Base-by-base conservation (phyloP, 2,888 invertebrate genomes). In the Lapara coniferarum region DNA sequence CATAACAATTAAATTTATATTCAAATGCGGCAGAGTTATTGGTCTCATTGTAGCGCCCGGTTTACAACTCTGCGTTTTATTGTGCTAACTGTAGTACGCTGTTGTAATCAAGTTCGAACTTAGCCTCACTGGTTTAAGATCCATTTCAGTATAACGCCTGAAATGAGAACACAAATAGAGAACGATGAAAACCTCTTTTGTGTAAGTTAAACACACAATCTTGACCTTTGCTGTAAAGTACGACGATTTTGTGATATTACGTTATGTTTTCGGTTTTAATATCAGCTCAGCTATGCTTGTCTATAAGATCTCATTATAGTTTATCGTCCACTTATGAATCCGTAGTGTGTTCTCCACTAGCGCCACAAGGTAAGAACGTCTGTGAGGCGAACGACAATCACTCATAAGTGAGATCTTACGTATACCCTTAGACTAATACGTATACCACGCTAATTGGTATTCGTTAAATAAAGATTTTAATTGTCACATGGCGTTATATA, bases 171-270 rank as follows among this genome's bases (percentile, higher is more conserved):
- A 56, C 56, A 66, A 69, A 69, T 57, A 66, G 66, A 49, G 66
- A 66, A 66, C 56, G 46, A 51, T 19, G 58, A 68, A 59, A 59
- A 55, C 49, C 57, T 66, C 66, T 55, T 69, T 69, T 66, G 66
- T 69, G 69, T 57, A 66, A 69, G 51, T 66, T 69, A 69, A 69
- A 69, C 57, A 69, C 69, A 63, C 44, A 57, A 66, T 66, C 69
- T 67, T 69, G 66, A 69, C 69, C 69, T 69, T 69, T 66, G 56
- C 44, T 66, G 14, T 56, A 69, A 25, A 53, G 25, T 69, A 53
- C 37, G 19, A 51, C 53, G 52, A 67, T 67, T 59, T 44, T 46
- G 46, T 44, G 46, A 46, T 46, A 46, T 59, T 44, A 59, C 7
- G 59, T 8, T 58, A 37, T 59, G 44, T 44, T n/a, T 56, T 16